Evolutionary conservation across 2,888 invertebrate species (phyloP), one percentile per base, ranked within the genome.

Genomic region (Brachyptera risi): DNA sequence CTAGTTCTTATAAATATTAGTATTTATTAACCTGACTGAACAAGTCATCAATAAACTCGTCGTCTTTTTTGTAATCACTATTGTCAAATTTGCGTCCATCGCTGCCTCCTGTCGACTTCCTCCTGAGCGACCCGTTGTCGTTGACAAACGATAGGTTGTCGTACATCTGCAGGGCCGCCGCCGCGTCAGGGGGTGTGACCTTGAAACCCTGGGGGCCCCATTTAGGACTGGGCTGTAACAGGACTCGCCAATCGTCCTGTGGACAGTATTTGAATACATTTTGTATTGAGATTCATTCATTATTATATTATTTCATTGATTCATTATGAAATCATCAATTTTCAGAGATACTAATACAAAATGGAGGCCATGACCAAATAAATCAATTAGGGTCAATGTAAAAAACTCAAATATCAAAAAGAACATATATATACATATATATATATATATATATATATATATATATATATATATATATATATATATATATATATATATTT

Each of bases 41-140:
- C n/a, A 56, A 35, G 15, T 56, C 21, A 21, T 56, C 38, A 23
- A 47, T 47, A 23, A 47, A 24, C 13, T 47, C 47, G 47, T 47
- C 47, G 24, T n/a, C n/a, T n/a, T 47, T 47, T 24, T 47, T n/a
- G 47, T 7, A 47, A 3, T 21, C 47, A 13, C 24, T 47, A 21
- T 47, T 44, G 24, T 23, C 47, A 24, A 17, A 44, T n/a, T 11
- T n/a, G n/a, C n/a, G n/a, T n/a, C n/a, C n/a, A n/a, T n/a, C 21
- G 5, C 9, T 3, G 21, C 21, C 21, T 2, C 21, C 11, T 23
- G 21, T 11, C 13, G 47, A n/a, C 4, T 19, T n/a, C 47, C 13
- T 47, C 47, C 24, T 47, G 47, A 24, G 9, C 47, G 24, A 24
- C 47, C 19, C 19, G 23, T 23, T 21, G 3, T 47, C 47, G 23